Percentiles rank a stretch among this genome's conserved stretches.
Evolutionary conservation across 1,140 invertebrate species (phyloP).

Genomic region (Drosophila parvula): DNA sequence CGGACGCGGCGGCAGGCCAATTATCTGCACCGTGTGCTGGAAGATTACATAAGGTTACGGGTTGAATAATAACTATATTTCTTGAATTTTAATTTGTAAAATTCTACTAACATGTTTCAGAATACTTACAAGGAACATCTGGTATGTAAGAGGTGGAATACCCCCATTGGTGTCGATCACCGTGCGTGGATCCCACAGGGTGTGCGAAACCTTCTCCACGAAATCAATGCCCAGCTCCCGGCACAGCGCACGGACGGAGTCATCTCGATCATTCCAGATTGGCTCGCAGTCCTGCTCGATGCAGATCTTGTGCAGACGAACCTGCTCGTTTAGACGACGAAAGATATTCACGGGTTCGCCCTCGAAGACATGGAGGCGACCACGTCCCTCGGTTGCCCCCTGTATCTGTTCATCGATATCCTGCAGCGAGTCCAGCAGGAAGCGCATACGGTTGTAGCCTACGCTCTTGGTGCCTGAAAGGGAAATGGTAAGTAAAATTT

Average conservation of each 20-base stretch:
- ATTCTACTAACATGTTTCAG: neutral
- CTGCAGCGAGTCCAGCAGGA: slow-evolving; percentile 89
- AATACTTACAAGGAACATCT: slow-evolving; percentile 87
- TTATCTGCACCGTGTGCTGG: slow-evolving; percentile 86
- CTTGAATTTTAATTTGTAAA: neutral
- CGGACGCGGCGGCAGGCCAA: slow-evolving; percentile 87
- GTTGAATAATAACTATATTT: neutral
- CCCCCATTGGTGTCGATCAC: slow-evolving; percentile 89
- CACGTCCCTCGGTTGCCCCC: slow-evolving; percentile 84
- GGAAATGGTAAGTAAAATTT: neutral
- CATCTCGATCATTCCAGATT: slow-evolving; percentile 88
- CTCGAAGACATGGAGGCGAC: slow-evolving; percentile 86
- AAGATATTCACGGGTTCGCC: slow-evolving; percentile 88
- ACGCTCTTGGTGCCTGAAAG: slow-evolving; percentile 86
- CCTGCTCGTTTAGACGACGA: slow-evolving; percentile 85
- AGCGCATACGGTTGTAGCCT: slow-evolving; percentile 89
- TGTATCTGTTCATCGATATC: slow-evolving; percentile 88
- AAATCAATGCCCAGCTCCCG: slow-evolving; percentile 85
- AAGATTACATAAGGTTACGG: neutral
- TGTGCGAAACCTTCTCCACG: slow-evolving; percentile 88
- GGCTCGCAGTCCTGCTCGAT: slow-evolving; percentile 91
- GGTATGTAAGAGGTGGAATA: slow-evolving; percentile 89
- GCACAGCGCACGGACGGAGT: slow-evolving; percentile 86
- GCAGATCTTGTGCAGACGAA: slow-evolving; percentile 86
- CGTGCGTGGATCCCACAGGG: slow-evolving; percentile 88